These are phyloP conservation scores for Salminus brasiliensis DNA, from an alignment of 2,113 vertebrate genomes.

Conservation along the genomic window DNA sequence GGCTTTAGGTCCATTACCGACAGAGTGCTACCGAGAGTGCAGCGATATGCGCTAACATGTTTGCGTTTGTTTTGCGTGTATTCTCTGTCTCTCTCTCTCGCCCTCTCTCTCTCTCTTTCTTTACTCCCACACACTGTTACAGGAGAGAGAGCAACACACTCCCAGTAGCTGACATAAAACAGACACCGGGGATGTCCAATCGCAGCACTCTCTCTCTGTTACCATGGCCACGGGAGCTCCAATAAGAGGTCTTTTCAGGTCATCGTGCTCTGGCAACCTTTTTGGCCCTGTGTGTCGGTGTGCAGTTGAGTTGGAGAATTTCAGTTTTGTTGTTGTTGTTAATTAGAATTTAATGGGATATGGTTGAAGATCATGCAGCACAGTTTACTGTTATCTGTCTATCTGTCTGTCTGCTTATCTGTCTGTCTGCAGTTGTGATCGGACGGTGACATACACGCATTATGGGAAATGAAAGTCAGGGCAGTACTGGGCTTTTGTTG, in stretches of 20 bases:
- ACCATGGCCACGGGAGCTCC: constrained; percentile 46
- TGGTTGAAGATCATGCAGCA: too few species aligned
- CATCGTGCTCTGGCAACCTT: constrained; percentile 27
- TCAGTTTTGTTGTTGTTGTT: too few species aligned
- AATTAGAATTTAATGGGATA: too few species aligned
- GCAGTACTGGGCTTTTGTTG: too few species aligned
- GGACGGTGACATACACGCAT: too few species aligned
- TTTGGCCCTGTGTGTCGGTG: background rate
- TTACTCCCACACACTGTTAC: constrained; percentile 29
- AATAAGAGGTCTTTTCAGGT: constrained; percentile 44
- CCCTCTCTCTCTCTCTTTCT: constrained; percentile 11
- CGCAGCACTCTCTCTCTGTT: constrained; percentile 18
- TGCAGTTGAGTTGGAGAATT: background rate
- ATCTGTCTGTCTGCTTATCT: too few species aligned
- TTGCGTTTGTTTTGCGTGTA: constrained; percentile 27
- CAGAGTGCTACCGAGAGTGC: constrained; percentile 3
- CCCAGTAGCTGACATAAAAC: constrained; percentile 40
- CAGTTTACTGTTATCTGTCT: too few species aligned
- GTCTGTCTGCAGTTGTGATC: too few species aligned
- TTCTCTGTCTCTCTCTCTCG: background rate
- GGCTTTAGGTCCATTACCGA: constrained; percentile 22
- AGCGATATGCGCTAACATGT: constrained; percentile 9
- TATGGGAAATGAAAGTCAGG: too few species aligned
- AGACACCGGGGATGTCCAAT: constrained; percentile 50
- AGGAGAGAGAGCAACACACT: constrained; percentile 27